A percentile compares a stretch with the other conserved stretches of the same genome.
These are phyloP conservation scores for Ditylenchus dipsaci DNA, from an alignment of 1,140 invertebrate species.

Conservation along the genomic window DNA sequence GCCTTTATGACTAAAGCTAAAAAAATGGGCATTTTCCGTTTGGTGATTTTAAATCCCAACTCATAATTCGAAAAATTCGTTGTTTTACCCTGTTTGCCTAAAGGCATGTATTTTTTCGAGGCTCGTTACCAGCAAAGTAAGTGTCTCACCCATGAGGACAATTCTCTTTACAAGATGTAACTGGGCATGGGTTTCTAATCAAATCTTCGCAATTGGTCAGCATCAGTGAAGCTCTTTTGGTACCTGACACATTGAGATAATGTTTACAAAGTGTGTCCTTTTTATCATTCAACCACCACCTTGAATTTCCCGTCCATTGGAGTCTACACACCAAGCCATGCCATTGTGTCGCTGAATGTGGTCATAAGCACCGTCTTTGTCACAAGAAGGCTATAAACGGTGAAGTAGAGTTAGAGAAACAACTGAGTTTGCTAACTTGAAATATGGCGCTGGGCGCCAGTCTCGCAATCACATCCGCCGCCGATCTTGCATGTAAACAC, in stretches of 20 bases:
- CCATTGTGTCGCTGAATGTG: constrained; percentile 37
- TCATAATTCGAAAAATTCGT: no score
- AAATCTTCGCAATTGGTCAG: constrained; percentile 23
- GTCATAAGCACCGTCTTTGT: constrained; percentile 26
- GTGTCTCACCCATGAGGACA: constrained; percentile 32
- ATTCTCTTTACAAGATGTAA: constrained; percentile 27
- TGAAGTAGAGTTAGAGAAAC: constrained; percentile 4
- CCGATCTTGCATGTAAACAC: constrained; percentile 26
- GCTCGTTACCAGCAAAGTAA: background rate
- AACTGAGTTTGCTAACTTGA: constrained; percentile 14
- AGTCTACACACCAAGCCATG: constrained; percentile 45
- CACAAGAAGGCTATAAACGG: constrained; percentile 41
- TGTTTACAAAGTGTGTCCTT: background rate
- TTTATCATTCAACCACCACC: constrained; percentile 24
- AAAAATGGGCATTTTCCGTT: no score
- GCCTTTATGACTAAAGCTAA: no score
- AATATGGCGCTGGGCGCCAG: constrained; percentile 10
- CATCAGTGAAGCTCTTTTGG: background rate
- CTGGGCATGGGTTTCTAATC: constrained; percentile 32
- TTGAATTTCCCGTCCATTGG: constrained; percentile 32
- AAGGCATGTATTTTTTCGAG: no score
- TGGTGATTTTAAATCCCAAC: no score
- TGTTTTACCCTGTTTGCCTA: no score
- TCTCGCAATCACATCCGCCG: constrained; percentile 8
- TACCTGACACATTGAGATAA: background rate